phyloP scores from a whole-genome alignment of 2,888 invertebrate species.

The Trypoxylon attenuatum region DNA sequence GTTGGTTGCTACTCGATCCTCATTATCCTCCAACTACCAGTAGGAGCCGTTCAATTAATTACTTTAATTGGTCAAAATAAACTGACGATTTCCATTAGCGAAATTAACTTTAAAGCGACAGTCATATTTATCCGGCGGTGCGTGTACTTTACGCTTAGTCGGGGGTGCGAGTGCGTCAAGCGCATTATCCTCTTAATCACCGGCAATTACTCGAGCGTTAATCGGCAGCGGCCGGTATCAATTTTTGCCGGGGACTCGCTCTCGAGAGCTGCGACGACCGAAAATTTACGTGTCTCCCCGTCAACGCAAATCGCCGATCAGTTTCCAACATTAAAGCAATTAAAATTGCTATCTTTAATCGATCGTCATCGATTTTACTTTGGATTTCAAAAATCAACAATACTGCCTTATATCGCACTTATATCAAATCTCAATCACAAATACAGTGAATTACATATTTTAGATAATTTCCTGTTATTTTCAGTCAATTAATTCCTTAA shows the following conservation, averaged over 20 bases:
- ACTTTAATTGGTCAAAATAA: neutral
- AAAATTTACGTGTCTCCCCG: neutral
- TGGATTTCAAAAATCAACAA: no score
- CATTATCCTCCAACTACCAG: no score
- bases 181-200: slow-evolving; percentile 1
- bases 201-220: neutral
- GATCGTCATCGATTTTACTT: slow-evolving; percentile 17
- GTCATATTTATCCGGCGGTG: neutral
- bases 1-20: no score
- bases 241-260: neutral
- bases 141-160: neutral
- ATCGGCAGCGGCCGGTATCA: neutral
- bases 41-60: no score
- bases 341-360: slow-evolving; percentile 34
- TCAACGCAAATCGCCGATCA: neutral
- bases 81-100: neutral
- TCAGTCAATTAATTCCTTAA: no score
- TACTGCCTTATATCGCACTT: no score
- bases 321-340: slow-evolving; percentile 16
- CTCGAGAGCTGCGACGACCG: neutral
- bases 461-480: no score
- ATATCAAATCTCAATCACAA: slow-evolving; percentile 24
- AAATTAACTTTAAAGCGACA: neutral
- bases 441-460: no score
- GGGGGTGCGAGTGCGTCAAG: neutral